Conservation (phyloP, 2,888 invertebrate genomes). For the Metallyticus violacea region DNA sequence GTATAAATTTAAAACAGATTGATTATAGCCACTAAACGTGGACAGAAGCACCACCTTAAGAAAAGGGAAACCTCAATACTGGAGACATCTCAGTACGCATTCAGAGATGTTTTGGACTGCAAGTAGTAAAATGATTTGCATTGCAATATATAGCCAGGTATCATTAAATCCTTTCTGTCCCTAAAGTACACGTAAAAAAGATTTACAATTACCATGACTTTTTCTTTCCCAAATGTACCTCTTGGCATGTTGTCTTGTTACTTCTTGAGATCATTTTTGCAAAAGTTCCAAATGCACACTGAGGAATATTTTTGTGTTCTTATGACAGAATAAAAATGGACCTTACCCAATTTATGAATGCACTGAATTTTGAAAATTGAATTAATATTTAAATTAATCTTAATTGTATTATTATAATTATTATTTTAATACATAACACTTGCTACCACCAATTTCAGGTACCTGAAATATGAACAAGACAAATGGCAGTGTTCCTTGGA, state of each 20-base stretch:
- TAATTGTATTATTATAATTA: background rate
- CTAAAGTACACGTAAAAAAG: background rate
- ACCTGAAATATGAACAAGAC: slow-evolving; percentile 12
- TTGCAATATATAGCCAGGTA: background rate
- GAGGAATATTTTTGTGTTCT: background rate
- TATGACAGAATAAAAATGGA: background rate
- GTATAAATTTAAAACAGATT: background rate
- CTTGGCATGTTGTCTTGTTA: background rate
- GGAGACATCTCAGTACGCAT: background rate
- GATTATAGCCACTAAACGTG: background rate
- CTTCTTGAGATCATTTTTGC: background rate
- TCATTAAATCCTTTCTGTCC: background rate
- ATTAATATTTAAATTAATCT: background rate
- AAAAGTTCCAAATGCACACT: background rate
- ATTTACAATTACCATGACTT: background rate
- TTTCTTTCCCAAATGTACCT: background rate
- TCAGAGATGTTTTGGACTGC: background rate
- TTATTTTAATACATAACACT: background rate
- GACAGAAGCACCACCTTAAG: background rate
- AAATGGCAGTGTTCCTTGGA: slow-evolving; percentile 20
- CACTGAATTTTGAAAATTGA: background rate
- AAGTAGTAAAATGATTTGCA: background rate
- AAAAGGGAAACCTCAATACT: background rate
- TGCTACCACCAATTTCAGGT: slow-evolving; percentile 8
- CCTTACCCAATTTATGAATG: background rate